Evolutionary conservation across 2,888 invertebrate genomes (phyloP).

Genomic region (Drosophila percnosoma): DNA sequence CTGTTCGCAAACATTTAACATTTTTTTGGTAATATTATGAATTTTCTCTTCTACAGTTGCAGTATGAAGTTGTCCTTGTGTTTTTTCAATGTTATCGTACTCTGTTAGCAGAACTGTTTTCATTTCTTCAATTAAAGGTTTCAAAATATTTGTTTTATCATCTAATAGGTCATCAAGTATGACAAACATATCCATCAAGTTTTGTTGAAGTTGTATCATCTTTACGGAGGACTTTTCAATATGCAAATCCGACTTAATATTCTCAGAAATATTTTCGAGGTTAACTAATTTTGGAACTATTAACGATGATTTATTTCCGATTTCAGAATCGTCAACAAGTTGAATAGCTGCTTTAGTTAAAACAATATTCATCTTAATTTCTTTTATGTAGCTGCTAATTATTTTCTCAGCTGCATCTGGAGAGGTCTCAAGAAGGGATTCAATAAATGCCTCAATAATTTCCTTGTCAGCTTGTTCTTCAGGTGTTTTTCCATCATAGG

Average conservation of each 20-base stretch:
- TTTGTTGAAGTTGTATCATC: constrained; percentile 78
- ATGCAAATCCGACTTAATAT: constrained; percentile 31
- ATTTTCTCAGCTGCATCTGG: constrained; percentile 49
- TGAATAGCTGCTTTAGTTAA: constrained; percentile 43
- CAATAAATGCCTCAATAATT: constrained; percentile 53
- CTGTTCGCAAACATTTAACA: constrained; percentile 51
- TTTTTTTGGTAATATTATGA: constrained; percentile 40
- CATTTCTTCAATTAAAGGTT: constrained; percentile 49
- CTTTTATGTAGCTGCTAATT: constrained; percentile 34
- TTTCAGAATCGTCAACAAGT: constrained; percentile 41
- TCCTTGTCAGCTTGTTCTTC: constrained; percentile 40
- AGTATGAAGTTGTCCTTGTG: constrained; percentile 31
- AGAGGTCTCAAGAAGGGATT: constrained; percentile 43
- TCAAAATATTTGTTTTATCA: constrained; percentile 41
- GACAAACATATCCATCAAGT: constrained; percentile 79
- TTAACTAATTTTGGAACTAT: constrained; percentile 53
- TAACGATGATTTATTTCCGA: constrained; percentile 45
- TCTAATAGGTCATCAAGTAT: constrained; percentile 73
- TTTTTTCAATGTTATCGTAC: constrained; percentile 69
- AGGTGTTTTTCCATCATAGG: constrained; percentile 70
- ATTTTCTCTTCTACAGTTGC: constrained; percentile 49
- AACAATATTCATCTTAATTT: constrained; percentile 56
- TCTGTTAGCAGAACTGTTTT: constrained; percentile 55
- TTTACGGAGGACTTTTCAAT: constrained; percentile 74
- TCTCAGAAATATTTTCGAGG: constrained; percentile 54